Conservation (phyloP, 92 coral and sea anemone species). For the Siderastrea siderea region DNA sequence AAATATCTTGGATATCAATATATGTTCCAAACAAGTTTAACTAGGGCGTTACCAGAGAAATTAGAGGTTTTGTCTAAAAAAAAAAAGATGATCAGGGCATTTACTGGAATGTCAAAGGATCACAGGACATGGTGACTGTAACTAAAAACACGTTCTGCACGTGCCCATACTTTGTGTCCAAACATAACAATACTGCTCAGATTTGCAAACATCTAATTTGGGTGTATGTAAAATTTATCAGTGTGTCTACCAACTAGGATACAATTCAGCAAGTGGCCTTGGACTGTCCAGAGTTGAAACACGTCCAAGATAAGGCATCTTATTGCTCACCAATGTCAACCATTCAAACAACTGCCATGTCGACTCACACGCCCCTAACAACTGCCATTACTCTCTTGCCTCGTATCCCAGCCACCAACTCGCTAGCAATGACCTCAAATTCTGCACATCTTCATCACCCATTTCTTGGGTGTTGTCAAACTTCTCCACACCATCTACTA, state of each 20-base stretch:
- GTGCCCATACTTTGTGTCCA: neutral
- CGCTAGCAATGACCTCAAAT: neutral
- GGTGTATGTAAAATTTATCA: neutral
- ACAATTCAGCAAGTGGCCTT: neutral
- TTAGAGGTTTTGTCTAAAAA: neutral
- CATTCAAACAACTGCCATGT: neutral
- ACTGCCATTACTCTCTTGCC: neutral
- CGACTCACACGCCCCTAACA: neutral
- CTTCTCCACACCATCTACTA: too few species aligned
- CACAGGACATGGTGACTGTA: neutral
- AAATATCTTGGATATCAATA: too few species aligned
- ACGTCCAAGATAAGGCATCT: neutral
- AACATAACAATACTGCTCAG: neutral
- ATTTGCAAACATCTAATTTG: neutral
- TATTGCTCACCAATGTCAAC: neutral
- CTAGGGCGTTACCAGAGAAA: neutral
- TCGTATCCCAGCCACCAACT: neutral
- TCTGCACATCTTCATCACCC: too few species aligned
- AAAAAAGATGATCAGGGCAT: neutral
- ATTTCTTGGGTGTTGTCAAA: too few species aligned
- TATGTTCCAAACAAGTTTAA: neutral
- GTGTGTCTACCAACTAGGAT: neutral
- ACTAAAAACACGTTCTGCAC: neutral
- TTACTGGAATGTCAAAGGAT: neutral
- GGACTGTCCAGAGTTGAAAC: neutral